Evolutionary conservation across 2,113 vertebrate species (phyloP).

Genomic region (Myocastor coypus): DNA sequence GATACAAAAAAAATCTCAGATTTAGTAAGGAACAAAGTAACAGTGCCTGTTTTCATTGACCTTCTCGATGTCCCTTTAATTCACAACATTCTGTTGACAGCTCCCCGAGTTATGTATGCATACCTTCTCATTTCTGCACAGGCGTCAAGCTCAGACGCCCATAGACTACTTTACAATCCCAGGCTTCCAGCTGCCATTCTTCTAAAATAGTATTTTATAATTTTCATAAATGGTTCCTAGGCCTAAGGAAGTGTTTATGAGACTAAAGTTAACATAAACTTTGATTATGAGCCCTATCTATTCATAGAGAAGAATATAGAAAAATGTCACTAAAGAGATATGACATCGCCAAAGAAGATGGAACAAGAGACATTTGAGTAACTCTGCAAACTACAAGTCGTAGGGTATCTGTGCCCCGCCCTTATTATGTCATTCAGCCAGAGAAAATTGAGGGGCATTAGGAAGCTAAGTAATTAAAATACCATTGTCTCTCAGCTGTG

Average conservation of each 20-base stretch:
- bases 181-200: slow-evolving; percentile 39
- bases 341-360: slow-evolving; percentile 58
- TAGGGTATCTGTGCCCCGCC: slow-evolving; percentile 49
- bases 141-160: slow-evolving; percentile 45
- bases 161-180: not conserved
- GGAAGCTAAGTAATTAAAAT: slow-evolving; percentile 13
- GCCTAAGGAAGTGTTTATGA: slow-evolving; percentile 59
- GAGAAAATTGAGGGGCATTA: not conserved
- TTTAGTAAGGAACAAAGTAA: slow-evolving; percentile 34
- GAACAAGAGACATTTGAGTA: slow-evolving; percentile 56
- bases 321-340: slow-evolving; percentile 77
- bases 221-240: slow-evolving; percentile 68
- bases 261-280: slow-evolving; percentile 56
- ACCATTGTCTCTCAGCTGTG: not conserved
- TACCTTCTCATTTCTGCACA: not conserved
- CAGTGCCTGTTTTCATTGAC: not conserved
- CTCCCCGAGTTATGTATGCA: not conserved
- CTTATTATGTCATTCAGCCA: not conserved
- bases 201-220: not conserved
- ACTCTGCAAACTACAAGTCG: slow-evolving; percentile 58
- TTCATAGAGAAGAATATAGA: slow-evolving; percentile 65
- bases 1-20: not conserved
- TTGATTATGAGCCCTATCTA: slow-evolving; percentile 55
- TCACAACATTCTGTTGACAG: not conserved
- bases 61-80: not conserved